Percentiles rank a stretch among this genome's conserved stretches.
Conservation (phyloP, 2,113 vertebrate genomes). For the Amazona guildingii region DNA sequence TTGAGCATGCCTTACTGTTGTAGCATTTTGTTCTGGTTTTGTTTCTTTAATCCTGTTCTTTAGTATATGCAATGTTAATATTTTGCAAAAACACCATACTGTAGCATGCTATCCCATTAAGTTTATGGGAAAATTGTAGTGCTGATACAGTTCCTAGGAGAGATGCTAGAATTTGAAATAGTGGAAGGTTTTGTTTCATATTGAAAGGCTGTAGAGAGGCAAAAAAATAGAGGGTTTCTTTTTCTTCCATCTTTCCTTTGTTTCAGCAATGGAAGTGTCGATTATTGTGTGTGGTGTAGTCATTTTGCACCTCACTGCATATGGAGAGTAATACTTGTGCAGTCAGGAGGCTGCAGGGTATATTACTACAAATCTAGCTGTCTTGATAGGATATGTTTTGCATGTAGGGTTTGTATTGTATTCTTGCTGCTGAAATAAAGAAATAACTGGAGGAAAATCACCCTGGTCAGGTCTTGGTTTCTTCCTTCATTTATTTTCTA, state of each 20-base stretch:
- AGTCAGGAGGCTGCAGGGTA: background rate
- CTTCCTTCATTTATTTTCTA: background rate
- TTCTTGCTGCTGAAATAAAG: background rate
- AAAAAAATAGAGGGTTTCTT: background rate
- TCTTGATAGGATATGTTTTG: background rate
- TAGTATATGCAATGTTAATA: background rate
- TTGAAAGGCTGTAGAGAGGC: background rate
- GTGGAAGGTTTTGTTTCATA: background rate
- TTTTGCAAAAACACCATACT: background rate
- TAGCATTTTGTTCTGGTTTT: background rate
- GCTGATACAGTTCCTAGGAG: background rate
- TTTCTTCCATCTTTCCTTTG: background rate
- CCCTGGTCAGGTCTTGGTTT: background rate
- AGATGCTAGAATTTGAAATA: background rate
- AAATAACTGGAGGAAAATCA: background rate
- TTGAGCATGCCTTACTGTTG: background rate
- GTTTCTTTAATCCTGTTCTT: background rate
- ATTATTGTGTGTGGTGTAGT: accelerated
- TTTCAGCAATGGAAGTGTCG: background rate
- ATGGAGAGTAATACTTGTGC: background rate
- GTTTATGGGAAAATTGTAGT: background rate
- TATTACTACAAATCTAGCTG: background rate
- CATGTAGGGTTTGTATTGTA: background rate
- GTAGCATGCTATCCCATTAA: background rate
- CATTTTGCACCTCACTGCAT: background rate